Base-by-base conservation (phyloP, 2,888 invertebrate species). In the Lepidocyrtoides sp. region DNA sequence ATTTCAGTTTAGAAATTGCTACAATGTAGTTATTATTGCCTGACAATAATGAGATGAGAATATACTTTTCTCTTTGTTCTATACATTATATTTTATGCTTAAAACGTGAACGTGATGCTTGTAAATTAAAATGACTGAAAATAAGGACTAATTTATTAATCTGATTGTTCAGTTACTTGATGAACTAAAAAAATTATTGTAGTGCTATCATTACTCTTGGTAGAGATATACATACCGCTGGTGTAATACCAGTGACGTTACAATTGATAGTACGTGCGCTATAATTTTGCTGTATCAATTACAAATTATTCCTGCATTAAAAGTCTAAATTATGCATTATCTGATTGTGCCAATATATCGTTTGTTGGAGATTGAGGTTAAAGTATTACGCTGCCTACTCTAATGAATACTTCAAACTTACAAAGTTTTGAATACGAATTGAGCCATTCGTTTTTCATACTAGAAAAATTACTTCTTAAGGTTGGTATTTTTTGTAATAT, bases 1-100 rank as follows among this genome's bases (percentile, higher is more conserved):
- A 63, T 63, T 63, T 63, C n/a, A 26, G 29, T 63, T 63, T 63
- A 26, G 5, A 63, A 63, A 63, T 63, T 63, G 14, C 63, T 8
- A 10, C 20, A 57, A 17, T 20, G 3, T 10, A 41, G n/a, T n/a
- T n/a, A n/a, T 8, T 48, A 48, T 12, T 4, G 3, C 2, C 57
- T 57, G 57, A 57, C 57, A 57, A 57, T 10, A 20, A 3, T 10
- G 10, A 3, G 20, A 57, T 57, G 57, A n/a, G n/a, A n/a, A 57
- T 57, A 2, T 20, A 3, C 10, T 57, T 20, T 20, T 20, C 23
- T 57, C 2, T 20, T 48, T 8, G 41, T 14, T 48, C 48, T 4
- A 14, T 14, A 48, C 48, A n/a, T n/a, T n/a, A n/a, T n/a, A n/a
- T n/a, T n/a, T n/a, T n/a, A n/a, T n/a, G 14, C 48, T 48, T 48